Evolutionary conservation across 23 tunicate species (phyloP).

Genomic region (Styela clava): DNA sequence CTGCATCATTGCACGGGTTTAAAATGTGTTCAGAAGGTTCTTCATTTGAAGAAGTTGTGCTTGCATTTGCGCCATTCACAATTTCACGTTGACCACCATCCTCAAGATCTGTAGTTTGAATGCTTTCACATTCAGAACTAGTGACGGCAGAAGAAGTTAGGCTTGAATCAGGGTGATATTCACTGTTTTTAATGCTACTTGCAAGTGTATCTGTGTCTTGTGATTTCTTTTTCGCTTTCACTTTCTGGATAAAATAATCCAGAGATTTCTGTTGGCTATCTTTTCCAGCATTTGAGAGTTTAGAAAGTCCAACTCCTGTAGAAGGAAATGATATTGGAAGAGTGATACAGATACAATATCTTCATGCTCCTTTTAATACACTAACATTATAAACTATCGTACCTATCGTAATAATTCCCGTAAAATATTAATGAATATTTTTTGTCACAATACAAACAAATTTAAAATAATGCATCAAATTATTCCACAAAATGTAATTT

Average conservation of each 20-base stretch:
- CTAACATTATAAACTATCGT: too few relatives aligned
- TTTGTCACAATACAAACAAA: too few relatives aligned
- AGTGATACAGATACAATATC: background rate
- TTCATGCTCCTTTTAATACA: background rate
- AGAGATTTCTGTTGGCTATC: constrained; percentile 33
- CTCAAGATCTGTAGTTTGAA: background rate
- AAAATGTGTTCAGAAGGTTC: background rate
- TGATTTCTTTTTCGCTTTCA: background rate
- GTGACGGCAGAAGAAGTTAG: background rate
- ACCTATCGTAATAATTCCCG: too few relatives aligned
- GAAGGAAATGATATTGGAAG: background rate
- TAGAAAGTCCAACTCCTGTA: constrained; percentile 85
- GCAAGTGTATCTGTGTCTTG: background rate
- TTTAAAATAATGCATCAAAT: too few relatives aligned
- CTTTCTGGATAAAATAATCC: background rate
- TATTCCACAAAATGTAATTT: too few relatives aligned
- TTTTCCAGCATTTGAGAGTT: constrained; percentile 29
- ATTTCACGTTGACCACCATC: background rate
- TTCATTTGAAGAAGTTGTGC: background rate
- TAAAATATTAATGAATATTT: too few relatives aligned
- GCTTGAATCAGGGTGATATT: background rate
- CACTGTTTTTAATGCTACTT: background rate
- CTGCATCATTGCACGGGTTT: background rate
- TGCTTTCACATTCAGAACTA: background rate
- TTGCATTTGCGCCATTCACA: background rate